These are phyloP conservation scores for Zaprionus davidi DNA, from an alignment of 1,140 invertebrate genomes.

Conservation along the genomic window DNA sequence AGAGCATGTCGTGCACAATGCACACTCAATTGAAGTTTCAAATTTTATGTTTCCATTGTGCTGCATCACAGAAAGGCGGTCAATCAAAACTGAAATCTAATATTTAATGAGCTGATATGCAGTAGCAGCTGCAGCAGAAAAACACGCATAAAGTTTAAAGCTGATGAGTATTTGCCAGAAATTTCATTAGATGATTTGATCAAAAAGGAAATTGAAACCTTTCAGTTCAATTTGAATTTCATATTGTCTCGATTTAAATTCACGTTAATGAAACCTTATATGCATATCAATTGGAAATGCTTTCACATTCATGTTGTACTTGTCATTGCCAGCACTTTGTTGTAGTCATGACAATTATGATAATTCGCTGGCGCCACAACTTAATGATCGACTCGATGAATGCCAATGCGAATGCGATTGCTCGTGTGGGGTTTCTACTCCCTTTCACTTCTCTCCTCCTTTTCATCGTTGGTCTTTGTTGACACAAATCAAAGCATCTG, in stretches of 20 bases:
- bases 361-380: slow-evolving; percentile 66
- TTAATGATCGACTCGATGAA: slow-evolving; percentile 49
- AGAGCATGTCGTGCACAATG: no score
- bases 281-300: neutral
- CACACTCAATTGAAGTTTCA: no score
- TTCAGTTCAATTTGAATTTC: neutral
- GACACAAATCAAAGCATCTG: slow-evolving; percentile 78
- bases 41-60: no score
- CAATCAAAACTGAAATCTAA: no score
- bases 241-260: no score
- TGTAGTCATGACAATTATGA: slow-evolving; percentile 16
- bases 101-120: no score
- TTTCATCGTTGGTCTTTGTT: slow-evolving; percentile 44
- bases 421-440: slow-evolving; percentile 13
- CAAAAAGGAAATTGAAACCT: no score
- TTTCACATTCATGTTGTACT: slow-evolving; percentile 6
- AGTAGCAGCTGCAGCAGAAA: no score
- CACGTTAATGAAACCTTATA: neutral
- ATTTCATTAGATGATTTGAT: neutral
- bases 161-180: neutral
- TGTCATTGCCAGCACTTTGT: neutral
- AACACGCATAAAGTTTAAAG: no score
- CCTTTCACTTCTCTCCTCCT: neutral
- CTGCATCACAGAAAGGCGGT: no score
- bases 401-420: slow-evolving; percentile 43